phyloP scores from a whole-genome alignment of 1,140 invertebrate genomes.

The Branchinecta lindahli region DNA sequence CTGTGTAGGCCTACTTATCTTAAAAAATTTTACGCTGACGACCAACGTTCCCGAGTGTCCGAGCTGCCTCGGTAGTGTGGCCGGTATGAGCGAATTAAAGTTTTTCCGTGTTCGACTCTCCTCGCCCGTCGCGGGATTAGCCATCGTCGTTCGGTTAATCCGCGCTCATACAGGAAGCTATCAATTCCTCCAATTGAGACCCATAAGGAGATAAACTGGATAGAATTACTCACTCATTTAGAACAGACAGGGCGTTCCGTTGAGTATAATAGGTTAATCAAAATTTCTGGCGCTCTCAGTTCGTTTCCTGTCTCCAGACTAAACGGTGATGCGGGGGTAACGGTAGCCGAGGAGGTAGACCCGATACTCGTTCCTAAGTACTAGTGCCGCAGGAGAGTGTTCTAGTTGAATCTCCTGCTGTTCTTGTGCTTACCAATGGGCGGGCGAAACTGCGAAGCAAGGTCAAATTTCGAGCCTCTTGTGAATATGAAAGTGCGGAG shows the following conservation, averaged over 20 bases:
- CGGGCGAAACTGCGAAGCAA: not conserved
- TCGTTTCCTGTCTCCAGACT: too few species aligned
- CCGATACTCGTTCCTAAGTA: not conserved
- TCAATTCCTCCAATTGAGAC: not conserved
- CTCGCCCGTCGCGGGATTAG: too few species aligned
- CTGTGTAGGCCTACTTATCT: too few species aligned
- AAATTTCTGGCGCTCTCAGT: not conserved
- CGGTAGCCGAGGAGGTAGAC: not conserved
- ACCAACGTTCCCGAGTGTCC: too few species aligned
- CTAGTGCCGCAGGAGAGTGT: conserved; percentile 7
- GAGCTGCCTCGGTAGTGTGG: too few species aligned
- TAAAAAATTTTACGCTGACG: too few species aligned
- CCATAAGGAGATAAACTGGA: not conserved
- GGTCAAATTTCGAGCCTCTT: too few species aligned
- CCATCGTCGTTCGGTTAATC: not conserved
- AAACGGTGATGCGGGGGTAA: too few species aligned
- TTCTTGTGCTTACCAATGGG: conserved; percentile 9
- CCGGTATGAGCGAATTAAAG: too few species aligned
- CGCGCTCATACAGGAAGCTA: not conserved
- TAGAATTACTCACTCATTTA: not conserved
- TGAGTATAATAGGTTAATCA: conserved; percentile 3
- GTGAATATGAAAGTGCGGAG: too few species aligned
- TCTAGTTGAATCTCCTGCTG: not conserved
- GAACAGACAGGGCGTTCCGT: not conserved
- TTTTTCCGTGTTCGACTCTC: too few species aligned